phyloP scores from a whole-genome alignment of 2,888 invertebrate species.

The Heliconius erato region DNA sequence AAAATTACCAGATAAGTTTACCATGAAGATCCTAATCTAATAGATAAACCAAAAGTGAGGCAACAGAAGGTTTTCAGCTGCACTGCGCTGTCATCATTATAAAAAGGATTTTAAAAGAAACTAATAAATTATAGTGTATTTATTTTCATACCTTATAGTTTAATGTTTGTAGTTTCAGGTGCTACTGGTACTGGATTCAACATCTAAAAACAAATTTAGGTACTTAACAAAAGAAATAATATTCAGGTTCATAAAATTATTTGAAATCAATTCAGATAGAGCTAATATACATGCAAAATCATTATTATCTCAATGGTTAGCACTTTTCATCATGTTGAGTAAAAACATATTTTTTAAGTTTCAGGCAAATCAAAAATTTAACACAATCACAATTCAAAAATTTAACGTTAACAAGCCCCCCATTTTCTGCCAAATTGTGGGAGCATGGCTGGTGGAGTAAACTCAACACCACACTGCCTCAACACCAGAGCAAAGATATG shows the following conservation, averaged over 20 bases:
- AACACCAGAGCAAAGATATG: too few relatives aligned
- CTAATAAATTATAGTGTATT: neutral
- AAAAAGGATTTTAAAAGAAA: neutral
- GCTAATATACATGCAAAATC: slow-evolving; percentile 85
- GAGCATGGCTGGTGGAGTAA: too few relatives aligned
- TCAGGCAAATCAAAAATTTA: too few relatives aligned
- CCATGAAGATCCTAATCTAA: slow-evolving; percentile 64
- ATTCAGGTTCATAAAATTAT: neutral
- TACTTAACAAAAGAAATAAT: neutral
- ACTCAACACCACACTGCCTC: too few relatives aligned
- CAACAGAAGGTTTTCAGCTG: slow-evolving; percentile 79
- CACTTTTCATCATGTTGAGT: slow-evolving; percentile 76
- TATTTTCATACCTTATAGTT: neutral
- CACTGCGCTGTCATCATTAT: slow-evolving; percentile 81
- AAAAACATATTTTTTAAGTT: too few relatives aligned
- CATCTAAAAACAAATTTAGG: neutral
- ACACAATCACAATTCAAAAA: too few relatives aligned
- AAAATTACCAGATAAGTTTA: slow-evolving; percentile 42
- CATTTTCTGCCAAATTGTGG: too few relatives aligned
- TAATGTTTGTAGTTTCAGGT: neutral
- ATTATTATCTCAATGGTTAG: slow-evolving; percentile 80
- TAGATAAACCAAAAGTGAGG: slow-evolving; percentile 61
- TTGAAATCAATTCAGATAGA: slow-evolving; percentile 72
- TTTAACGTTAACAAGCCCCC: too few relatives aligned
- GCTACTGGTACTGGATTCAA: neutral